Evolutionary conservation across 2,888 invertebrate genomes (phyloP).

Genomic region (Drosophila mimica): DNA sequence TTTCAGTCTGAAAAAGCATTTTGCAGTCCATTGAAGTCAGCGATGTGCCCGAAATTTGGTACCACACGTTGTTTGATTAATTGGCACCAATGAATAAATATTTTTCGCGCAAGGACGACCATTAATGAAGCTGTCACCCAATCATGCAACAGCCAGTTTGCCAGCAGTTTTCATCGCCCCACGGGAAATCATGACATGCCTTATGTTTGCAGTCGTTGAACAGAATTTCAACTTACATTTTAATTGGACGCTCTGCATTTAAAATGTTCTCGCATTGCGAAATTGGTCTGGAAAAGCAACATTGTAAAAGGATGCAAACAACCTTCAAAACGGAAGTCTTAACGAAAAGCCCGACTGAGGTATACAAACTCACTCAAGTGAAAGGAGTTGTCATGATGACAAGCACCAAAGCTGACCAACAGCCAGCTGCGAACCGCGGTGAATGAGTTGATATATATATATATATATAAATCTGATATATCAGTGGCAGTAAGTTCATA

Average conservation of each 20-base stretch:
- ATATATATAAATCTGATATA: constrained; percentile 69
- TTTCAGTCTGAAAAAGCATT: constrained; percentile 5
- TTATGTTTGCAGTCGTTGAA: constrained; percentile 19
- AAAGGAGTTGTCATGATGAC: constrained; percentile 46
- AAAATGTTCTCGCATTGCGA: constrained; percentile 15
- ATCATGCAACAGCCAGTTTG: constrained; percentile 2
- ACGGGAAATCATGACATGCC: constrained; percentile 1
- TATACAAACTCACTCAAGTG: constrained; percentile 61
- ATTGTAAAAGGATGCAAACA: constrained; percentile 45
- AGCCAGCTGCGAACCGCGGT: constrained; percentile 21
- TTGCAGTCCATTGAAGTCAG: background rate
- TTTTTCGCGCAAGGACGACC: constrained; percentile 16
- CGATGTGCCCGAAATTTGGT: background rate
- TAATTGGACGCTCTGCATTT: constrained; percentile 52
- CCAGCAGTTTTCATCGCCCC: background rate
- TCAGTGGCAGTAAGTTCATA: constrained; percentile 56
- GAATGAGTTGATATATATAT: constrained; percentile 54
- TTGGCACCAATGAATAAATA: constrained; percentile 35
- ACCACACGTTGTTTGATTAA: constrained; percentile 42
- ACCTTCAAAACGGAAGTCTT: constrained; percentile 67
- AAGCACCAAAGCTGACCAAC: background rate
- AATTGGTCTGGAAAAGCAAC: constrained; percentile 48
- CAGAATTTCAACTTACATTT: constrained; percentile 50
- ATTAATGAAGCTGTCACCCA: constrained; percentile 29
- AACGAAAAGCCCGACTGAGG: constrained; percentile 50